Base-by-base conservation (phyloP, 2,113 vertebrate species). In the Bufo gargarizans region DNA sequence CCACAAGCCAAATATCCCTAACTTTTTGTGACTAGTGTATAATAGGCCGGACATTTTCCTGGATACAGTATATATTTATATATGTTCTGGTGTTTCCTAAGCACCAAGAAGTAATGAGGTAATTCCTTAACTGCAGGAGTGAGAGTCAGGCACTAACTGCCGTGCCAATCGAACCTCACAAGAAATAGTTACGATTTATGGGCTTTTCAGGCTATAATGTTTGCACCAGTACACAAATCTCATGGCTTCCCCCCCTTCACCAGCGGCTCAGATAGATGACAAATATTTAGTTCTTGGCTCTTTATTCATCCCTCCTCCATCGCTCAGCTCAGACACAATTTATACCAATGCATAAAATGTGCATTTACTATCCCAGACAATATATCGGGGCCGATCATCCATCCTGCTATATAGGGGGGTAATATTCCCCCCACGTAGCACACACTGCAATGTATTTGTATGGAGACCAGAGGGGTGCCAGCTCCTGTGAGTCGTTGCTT, bases 401-500 rank as follows among this genome's bases (percentile, higher is more conserved):
- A 59, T 77, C 22, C 47, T 82, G 87, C 4, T 49, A 74, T 9
- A 4, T 20, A 69, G 20, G 79, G 14, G 74, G 87, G 53, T 59
- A 85, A 4, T 0, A 56, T 91, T 90, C 91, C 49, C 90, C 82
- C 82, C 81, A 72, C 89, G 50, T 47, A 9, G 61, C 6, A 6
- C 16, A 79, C 20, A 59, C 22, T 16, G 8, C 11, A 22, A 61
- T 0, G 2, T 80, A 88, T 91, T 17, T 55, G 71, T 67, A 88
- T 33, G 33, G 90, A 87, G 91, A 90, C 91, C 91, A 93, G 89
- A 87, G n/a, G 90, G 89, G 84, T 55, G 80, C 86, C 87, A 71
- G 67, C 85, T 90, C 17, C 9, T 89, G 74, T 90, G 91, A 95
- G 91, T 93, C 89, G 89, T 94, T 93, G 4, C n/a, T 69, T 92